Evolutionary conservation across 1,140 invertebrate genomes (phyloP), one percentile per base, ranked within the genome.

Genomic region (Venustaconcha ellipsiformis): DNA sequence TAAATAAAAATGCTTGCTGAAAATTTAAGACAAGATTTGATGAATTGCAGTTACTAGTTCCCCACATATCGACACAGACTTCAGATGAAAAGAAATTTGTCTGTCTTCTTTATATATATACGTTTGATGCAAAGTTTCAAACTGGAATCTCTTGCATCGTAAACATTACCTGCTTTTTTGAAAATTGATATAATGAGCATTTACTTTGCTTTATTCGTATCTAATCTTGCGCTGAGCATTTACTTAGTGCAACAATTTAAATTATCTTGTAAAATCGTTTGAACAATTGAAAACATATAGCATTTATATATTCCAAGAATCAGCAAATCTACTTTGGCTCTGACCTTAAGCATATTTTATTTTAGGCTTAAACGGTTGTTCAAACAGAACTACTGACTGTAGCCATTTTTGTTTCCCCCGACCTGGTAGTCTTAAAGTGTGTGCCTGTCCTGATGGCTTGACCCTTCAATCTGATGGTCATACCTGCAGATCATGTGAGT

Each of bases 321-420:
- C 59, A 18, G 67, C 30, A 12, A 1, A 6, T 37, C 37, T 1
- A 37, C 37, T 8, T 37, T 37, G 4, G 4, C 37, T 20, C 58
- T 8, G 18, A 17, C 67, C 14, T 12, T 30, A 56, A 56, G 20
- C 58, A 63, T 67, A 14, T 23, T 57, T 48, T 72, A 20, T 80
- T 20, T 26, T 64, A 84, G 84, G 79, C 26, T 68, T 67, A 48
- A 84, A 83, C 68, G 83, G 67, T 1, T 86, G 84, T 78, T 69
- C 80, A 2, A 93, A 60, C 92, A 93, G 0, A 91, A 96, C 96
- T 1, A 78, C 76, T 59, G 81, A 80, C 12, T 99, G 98, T 87
- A 98, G 96, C 0, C 97, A 99, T 92, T 91, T 99, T 0, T 99
- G 98, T 89, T 90, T 99, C 0, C 94, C 99, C 30, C 73, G n/a